Conservation (phyloP, 1,140 invertebrate genomes). For the Tribolium madens region DNA sequence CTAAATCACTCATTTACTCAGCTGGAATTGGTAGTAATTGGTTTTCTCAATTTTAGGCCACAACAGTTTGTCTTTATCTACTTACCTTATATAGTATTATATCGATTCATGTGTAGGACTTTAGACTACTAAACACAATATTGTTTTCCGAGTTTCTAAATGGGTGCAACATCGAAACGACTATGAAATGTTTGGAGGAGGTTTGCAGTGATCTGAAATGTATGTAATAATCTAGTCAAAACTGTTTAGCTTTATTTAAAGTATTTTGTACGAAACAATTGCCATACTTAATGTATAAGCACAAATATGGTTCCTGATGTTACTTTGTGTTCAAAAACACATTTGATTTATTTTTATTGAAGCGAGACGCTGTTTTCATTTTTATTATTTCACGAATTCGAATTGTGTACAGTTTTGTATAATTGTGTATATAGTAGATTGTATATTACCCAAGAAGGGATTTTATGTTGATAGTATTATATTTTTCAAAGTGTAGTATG, state of each 20-base stretch:
- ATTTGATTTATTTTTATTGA: constrained; percentile 5
- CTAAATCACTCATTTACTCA: constrained; percentile 17
- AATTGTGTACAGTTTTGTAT: constrained; percentile 50
- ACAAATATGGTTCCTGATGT: constrained; percentile 52
- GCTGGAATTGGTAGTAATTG: neutral
- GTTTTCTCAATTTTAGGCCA: constrained; percentile 1
- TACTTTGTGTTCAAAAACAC: constrained; percentile 21
- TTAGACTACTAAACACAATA: constrained; percentile 9
- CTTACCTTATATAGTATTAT: neutral
- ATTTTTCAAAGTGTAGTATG: constrained; percentile 42
- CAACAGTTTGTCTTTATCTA: constrained; percentile 20
- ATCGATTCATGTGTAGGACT: constrained; percentile 16
- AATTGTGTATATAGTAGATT: constrained; percentile 49
- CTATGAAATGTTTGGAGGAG: constrained; percentile 47
- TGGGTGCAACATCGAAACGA: constrained; percentile 38
- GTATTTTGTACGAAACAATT: constrained; percentile 42
- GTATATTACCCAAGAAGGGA: constrained; percentile 50
- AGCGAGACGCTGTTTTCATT: neutral
- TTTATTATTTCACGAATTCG: constrained; percentile 13
- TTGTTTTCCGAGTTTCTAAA: constrained; percentile 3
- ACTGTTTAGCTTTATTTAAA: constrained; percentile 50
- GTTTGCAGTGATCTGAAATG: constrained; percentile 55
- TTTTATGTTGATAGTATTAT: constrained; percentile 44
- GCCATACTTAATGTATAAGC: constrained; percentile 42
- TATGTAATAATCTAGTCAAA: constrained; percentile 51